A percentile compares a stretch with the other conserved stretches of the same genome.
These are phyloP conservation scores for Montipora efflorescens DNA, from an alignment of 64 coral and sea anemone species.

Conservation along the genomic window DNA sequence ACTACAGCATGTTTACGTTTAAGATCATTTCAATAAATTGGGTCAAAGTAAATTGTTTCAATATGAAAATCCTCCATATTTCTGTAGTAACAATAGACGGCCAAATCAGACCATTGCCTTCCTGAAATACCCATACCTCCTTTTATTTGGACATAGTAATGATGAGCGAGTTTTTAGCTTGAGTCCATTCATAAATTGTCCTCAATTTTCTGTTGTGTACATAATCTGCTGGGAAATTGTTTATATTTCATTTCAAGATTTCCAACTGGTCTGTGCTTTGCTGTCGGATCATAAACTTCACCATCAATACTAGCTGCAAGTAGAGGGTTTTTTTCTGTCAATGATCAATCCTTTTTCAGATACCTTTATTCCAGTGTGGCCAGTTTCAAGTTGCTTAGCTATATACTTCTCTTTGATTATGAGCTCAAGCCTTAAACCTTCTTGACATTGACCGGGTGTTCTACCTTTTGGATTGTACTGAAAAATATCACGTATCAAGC, in stretches of 20 bases:
- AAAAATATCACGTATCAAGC: constrained; percentile 2
- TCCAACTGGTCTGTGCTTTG: not conserved
- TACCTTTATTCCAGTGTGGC: too few species aligned
- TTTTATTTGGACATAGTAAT: constrained; percentile 26
- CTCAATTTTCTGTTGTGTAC: not conserved
- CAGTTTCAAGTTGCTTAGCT: too few species aligned
- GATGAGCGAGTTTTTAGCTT: constrained; percentile 36
- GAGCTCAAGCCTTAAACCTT: constrained; percentile 41
- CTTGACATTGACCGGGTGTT: constrained; percentile 30
- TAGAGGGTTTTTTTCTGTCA: too few species aligned
- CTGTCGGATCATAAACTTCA: not conserved
- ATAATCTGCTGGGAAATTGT: not conserved
- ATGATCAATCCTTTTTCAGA: too few species aligned
- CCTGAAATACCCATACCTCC: constrained; percentile 12
- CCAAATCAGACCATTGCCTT: too few species aligned
- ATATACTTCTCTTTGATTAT: not conserved
- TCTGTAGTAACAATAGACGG: not conserved
- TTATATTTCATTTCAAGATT: constrained; percentile 13
- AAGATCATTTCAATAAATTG: not conserved
- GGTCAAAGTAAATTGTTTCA: too few species aligned
- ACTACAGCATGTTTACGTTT: too few species aligned
- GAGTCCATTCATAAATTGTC: too few species aligned
- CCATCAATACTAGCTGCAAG: not conserved
- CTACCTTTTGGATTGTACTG: constrained; percentile 29
- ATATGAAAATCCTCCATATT: constrained; percentile 4